These are phyloP conservation scores for Vollenhovia emeryi DNA, from an alignment of 1,140 invertebrate species.

Conservation along the genomic window DNA sequence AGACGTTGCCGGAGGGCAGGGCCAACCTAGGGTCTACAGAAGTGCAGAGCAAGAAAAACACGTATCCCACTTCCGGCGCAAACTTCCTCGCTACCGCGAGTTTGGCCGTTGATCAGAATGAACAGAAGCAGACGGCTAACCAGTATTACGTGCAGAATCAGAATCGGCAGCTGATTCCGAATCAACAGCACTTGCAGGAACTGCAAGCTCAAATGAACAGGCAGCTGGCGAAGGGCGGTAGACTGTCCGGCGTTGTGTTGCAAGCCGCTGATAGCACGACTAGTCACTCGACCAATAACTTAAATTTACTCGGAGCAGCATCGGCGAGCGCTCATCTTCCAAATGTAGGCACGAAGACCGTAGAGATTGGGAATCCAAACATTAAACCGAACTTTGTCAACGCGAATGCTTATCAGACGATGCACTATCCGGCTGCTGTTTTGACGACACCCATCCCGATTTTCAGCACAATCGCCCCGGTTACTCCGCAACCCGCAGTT, in stretches of 20 bases:
- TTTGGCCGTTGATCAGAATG: slow-evolving; percentile 69
- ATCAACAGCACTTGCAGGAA: slow-evolving; percentile 67
- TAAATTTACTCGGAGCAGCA: slow-evolving; percentile 64
- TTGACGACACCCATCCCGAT: slow-evolving; percentile 82
- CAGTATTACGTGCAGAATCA: slow-evolving; percentile 56
- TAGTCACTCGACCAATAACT: slow-evolving; percentile 74
- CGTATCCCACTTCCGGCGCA: slow-evolving; percentile 13
- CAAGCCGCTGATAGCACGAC: slow-evolving; percentile 73
- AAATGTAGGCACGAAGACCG: slow-evolving; percentile 78
- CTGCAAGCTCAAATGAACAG: slow-evolving; percentile 77
- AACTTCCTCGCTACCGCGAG: slow-evolving; percentile 76
- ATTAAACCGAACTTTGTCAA: slow-evolving; percentile 78
- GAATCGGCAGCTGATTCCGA: slow-evolving; percentile 47
- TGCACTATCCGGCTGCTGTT: slow-evolving; percentile 77
- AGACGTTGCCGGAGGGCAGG: slow-evolving; percentile 28
- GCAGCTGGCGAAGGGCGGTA: slow-evolving; percentile 59
- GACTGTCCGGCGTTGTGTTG: slow-evolving; percentile 44
- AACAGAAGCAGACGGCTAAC: slow-evolving; percentile 52
- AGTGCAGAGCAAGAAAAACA: slow-evolving; percentile 61
- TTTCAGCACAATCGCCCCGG: slow-evolving; percentile 76
- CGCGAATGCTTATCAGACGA: slow-evolving; percentile 68
- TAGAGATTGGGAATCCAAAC: slow-evolving; percentile 83
- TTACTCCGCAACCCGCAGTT: slow-evolving; percentile 63
- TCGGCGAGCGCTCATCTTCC: slow-evolving; percentile 78
- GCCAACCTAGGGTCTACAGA: slow-evolving; percentile 61